Conservation (phyloP, 2,113 vertebrate species). For the Colius striatus region DNA sequence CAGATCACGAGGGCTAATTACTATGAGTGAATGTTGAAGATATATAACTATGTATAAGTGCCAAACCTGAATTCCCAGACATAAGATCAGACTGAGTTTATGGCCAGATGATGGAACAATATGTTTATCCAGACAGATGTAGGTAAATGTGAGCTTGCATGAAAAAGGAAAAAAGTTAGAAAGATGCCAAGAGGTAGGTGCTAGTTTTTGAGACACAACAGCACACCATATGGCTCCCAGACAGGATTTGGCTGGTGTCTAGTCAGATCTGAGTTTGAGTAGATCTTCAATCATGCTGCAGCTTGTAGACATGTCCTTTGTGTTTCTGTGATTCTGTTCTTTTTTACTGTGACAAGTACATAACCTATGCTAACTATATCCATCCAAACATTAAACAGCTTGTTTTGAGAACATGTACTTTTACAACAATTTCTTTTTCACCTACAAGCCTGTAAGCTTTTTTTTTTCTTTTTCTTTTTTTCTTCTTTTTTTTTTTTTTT, state of each 20-base stretch:
- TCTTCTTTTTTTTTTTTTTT: background rate
- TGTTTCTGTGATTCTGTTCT: background rate
- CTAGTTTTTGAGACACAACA: background rate
- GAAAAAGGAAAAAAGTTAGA: background rate
- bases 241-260: background rate
- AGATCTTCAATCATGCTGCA: background rate
- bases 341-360: background rate
- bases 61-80: background rate
- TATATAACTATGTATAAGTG: accelerated
- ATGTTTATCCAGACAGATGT: background rate
- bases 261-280: background rate
- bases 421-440: background rate
- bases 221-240: background rate
- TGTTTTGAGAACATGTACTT: background rate
- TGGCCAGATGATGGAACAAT: background rate
- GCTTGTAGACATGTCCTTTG: accelerated
- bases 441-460: background rate
- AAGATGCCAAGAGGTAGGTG: background rate
- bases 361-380: background rate
- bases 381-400: background rate
- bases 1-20: background rate
- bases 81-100: background rate
- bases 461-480: background rate
- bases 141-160: background rate
- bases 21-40: background rate